Conservation (phyloP, 2,113 vertebrate genomes). For the Neodontobutis hainanensis region DNA sequence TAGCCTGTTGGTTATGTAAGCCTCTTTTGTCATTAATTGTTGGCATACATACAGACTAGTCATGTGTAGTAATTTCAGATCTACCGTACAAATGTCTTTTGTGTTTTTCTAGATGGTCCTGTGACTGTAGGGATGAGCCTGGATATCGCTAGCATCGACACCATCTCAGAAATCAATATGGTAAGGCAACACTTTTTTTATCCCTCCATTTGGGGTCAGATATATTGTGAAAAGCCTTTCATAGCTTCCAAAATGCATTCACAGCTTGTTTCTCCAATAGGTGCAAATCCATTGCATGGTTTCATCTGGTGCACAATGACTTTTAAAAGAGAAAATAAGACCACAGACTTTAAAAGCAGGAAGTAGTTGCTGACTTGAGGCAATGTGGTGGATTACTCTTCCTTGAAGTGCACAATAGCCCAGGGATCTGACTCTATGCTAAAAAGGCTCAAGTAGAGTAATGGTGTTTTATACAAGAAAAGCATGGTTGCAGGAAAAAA, state of each 20-base stretch:
- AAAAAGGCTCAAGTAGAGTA: slow-evolving; percentile 16
- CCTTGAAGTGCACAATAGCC: slow-evolving; percentile 30
- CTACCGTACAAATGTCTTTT: background rate
- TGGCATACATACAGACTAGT: too few species aligned
- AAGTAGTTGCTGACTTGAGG: slow-evolving; percentile 34
- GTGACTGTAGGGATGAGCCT: slow-evolving; percentile 90
- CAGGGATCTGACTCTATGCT: slow-evolving; percentile 23
- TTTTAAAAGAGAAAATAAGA: slow-evolving; percentile 12
- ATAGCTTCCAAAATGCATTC: background rate
- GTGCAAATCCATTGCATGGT: slow-evolving; percentile 1
- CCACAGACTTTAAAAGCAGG: slow-evolving; percentile 13
- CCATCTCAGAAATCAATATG: slow-evolving; percentile 95
- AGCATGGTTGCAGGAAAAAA: slow-evolving; percentile 27
- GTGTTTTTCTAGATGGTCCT: slow-evolving; percentile 81
- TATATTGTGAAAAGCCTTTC: background rate
- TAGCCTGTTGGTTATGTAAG: too few species aligned
- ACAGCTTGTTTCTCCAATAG: background rate
- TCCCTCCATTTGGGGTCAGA: background rate
- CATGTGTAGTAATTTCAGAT: too few species aligned
- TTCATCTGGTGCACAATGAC: slow-evolving; percentile 8
- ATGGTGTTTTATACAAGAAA: slow-evolving; percentile 4
- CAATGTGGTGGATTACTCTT: slow-evolving; percentile 22
- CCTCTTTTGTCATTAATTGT: too few species aligned
- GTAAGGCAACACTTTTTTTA: slow-evolving; percentile 66
- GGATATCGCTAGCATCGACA: slow-evolving; percentile 93